phyloP scores from a whole-genome alignment of 2,888 invertebrate genomes.

The Andrena bicolor region DNA sequence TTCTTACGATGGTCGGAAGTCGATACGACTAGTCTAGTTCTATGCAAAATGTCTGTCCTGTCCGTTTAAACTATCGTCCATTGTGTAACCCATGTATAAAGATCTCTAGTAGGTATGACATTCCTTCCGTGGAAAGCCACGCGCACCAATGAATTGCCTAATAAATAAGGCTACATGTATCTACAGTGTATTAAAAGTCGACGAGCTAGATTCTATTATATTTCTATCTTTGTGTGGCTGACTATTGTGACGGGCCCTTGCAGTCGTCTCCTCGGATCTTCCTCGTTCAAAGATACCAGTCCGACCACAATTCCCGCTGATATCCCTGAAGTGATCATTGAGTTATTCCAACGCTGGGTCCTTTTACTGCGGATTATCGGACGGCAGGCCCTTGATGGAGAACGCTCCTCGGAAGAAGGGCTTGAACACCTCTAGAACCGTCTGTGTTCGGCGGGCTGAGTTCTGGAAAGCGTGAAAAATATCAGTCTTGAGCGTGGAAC shows the following conservation, averaged over 20 bases:
- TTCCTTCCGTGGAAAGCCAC: neutral
- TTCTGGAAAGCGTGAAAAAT: constrained; percentile 87
- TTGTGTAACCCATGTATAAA: neutral
- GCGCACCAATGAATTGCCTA: neutral
- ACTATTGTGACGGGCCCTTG: constrained; percentile 19
- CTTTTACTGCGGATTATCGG: constrained; percentile 75
- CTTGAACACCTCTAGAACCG: constrained; percentile 90
- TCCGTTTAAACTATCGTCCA: neutral
- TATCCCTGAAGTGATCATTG: constrained; percentile 54
- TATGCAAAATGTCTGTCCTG: neutral
- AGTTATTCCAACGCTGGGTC: constrained; percentile 16
- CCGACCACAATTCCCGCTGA: neutral
- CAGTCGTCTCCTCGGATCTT: neutral
- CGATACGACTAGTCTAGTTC: neutral
- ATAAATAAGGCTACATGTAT: constrained; percentile 24
- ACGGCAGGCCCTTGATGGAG: constrained; percentile 89
- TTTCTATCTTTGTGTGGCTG: constrained; percentile 4
- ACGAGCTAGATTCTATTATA: neutral
- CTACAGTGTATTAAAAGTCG: constrained; percentile 1
- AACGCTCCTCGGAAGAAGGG: constrained; percentile 91
- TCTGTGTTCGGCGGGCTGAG: constrained; percentile 91
- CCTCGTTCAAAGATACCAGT: neutral
- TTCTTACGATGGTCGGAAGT: neutral
- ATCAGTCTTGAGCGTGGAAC: constrained; percentile 12
- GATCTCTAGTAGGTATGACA: too few relatives aligned